Conservation (phyloP, 2,888 invertebrate genomes). For the Synergus umbraculus region DNA sequence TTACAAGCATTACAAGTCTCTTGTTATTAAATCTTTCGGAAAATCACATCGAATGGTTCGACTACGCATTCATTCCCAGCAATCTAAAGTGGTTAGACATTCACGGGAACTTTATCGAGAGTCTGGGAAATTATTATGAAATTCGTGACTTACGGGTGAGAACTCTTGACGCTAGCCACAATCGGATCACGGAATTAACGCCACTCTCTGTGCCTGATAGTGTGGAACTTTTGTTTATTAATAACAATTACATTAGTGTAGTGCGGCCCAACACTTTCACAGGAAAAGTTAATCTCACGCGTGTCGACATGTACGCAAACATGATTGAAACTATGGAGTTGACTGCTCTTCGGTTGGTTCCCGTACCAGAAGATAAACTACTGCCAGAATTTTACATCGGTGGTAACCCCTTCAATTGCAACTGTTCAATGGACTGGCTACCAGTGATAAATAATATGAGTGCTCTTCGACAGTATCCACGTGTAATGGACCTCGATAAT, state of each 20-base stretch:
- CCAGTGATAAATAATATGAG: conserved; percentile 93
- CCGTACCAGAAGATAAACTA: conserved; percentile 85
- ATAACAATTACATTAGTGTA: conserved; percentile 90
- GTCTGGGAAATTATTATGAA: conserved; percentile 92
- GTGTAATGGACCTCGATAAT: conserved; percentile 92
- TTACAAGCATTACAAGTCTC: conserved; percentile 90
- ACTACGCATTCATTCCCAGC: conserved; percentile 93
- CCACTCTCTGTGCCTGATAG: conserved; percentile 93
- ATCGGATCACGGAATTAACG: conserved; percentile 89
- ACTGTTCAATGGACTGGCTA: conserved; percentile 97
- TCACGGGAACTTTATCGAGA: conserved; percentile 93
- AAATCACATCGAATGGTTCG: conserved; percentile 95
- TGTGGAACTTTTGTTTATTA: conserved; percentile 91
- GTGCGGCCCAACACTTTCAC: conserved; percentile 92
- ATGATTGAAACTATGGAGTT: conserved; percentile 89
- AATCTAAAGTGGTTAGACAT: conserved; percentile 94
- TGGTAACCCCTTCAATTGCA: conserved; percentile 95
- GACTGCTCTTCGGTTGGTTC: conserved; percentile 88
- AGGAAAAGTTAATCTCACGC: conserved; percentile 89
- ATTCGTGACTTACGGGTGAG: conserved; percentile 84
- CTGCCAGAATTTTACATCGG: conserved; percentile 94
- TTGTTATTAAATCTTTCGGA: conserved; percentile 93
- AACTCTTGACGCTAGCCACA: conserved; percentile 93
- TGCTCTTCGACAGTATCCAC: conserved; percentile 89
- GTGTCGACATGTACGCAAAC: conserved; percentile 94